These are phyloP conservation scores for Astyanax mexicanus DNA, from an alignment of 2,797 vertebrate species.

Conservation along the genomic window DNA sequence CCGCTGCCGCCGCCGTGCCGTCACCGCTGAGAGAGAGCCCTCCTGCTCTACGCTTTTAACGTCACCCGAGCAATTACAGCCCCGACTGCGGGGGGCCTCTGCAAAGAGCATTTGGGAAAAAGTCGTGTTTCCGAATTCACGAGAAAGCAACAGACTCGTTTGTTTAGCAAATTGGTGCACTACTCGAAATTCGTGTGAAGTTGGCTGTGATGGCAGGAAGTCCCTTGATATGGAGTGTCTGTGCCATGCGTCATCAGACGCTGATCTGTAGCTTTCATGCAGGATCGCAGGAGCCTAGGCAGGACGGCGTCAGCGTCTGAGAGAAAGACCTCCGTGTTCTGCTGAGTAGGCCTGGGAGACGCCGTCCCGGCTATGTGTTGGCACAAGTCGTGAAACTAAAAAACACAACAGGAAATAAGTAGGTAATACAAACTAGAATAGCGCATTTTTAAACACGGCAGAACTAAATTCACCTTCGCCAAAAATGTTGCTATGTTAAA, in stretches of 20 bases:
- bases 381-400: conserved; percentile 35
- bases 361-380: conserved; percentile 37
- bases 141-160: conserved; percentile 16
- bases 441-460: conserved; percentile 53
- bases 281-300: conserved; percentile 20
- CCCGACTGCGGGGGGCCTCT: conserved; percentile 20
- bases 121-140: conserved; percentile 16
- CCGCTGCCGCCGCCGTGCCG: conserved; percentile 32
- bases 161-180: conserved; percentile 28
- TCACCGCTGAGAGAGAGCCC: conserved; percentile 35
- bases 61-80: conserved; percentile 40
- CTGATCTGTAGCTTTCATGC: background rate
- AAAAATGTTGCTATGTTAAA: conserved; percentile 57
- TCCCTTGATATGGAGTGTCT: conserved; percentile 9
- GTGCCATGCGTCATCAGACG: background rate
- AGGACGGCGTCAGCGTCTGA: conserved; percentile 3
- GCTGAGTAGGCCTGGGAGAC: conserved; percentile 30
- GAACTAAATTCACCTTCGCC: conserved; percentile 42
- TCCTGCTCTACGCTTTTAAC: conserved; percentile 42
- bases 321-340: conserved; percentile 19
- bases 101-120: conserved; percentile 11
- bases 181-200: conserved; percentile 19
- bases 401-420: too few species aligned
- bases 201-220: conserved; percentile 16
- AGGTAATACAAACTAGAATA: conserved; percentile 46